Evolutionary conservation across 2,888 invertebrate species (phyloP).

Genomic region (Drosophila antonietae): DNA sequence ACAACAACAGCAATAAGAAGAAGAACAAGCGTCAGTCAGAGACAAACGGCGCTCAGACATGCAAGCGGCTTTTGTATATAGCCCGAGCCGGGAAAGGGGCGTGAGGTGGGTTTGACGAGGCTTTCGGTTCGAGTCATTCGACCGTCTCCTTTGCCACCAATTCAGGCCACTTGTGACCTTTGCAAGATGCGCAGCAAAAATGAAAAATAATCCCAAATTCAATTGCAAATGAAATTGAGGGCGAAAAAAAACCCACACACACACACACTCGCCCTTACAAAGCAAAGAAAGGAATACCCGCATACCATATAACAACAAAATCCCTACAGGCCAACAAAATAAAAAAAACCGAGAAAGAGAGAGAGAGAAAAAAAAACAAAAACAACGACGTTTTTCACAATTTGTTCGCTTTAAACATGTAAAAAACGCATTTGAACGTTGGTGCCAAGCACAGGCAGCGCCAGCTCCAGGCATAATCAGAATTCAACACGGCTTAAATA

Average conservation of each 20-base stretch:
- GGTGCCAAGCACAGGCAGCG: constrained; percentile 15
- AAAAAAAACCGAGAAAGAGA: too few species aligned
- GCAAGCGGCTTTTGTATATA: constrained; percentile 62
- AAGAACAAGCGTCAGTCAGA: constrained; percentile 43
- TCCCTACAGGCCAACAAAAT: constrained; percentile 54
- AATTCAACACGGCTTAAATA: constrained; percentile 13
- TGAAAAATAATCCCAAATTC: constrained; percentile 81
- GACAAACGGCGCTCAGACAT: constrained; percentile 77
- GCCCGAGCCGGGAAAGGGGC: background rate
- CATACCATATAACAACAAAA: constrained; percentile 19
- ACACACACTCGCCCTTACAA: constrained; percentile 46
- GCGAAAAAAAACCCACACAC: constrained; percentile 32
- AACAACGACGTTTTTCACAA: constrained; percentile 46
- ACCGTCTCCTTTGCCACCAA: constrained; percentile 31
- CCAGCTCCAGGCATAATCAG: background rate
- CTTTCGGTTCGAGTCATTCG: background rate
- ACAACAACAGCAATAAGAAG: constrained; percentile 19
- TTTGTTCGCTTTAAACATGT: constrained; percentile 61
- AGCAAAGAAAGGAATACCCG: constrained; percentile 20
- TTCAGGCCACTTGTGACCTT: constrained; percentile 78
- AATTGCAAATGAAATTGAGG: constrained; percentile 82
- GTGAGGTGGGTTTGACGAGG: background rate
- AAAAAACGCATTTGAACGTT: constrained; percentile 12
- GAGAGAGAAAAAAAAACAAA: too few species aligned
- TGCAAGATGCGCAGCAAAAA: constrained; percentile 72